Base-by-base conservation (phyloP, 2,888 invertebrate species). In the Tenthredo amoena region DNA sequence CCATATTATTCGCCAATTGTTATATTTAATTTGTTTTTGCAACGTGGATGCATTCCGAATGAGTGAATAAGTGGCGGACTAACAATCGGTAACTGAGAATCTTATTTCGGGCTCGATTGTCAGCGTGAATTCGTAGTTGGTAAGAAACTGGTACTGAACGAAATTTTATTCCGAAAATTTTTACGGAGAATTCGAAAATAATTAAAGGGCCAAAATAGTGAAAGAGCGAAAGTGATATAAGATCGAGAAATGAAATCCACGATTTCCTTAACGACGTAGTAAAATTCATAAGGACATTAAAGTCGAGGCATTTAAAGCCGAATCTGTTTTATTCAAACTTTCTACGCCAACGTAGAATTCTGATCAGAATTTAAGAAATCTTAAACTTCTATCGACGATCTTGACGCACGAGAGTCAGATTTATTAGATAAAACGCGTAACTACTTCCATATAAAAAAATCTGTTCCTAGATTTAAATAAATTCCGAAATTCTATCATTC, bases 321-420 rank as follows among this genome's bases (percentile, higher is more conserved):
- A 72, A 50, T 50, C 10, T 34, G 18, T 15, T 15, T 77, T 50
- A 26, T 9, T 31, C 26, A 5, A 77, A 77, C 76, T 77, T 77
- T 77, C 76, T 77, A 77, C 47, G 76, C 76, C 76, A 50, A 77
- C 76, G 31, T 77, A 12, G 26, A 26, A 77, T 50, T 43, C 21
- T 9, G 31, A 50, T 31, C 6, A n/a, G 34, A 55, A 31, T 77
- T 34, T 77, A 4, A 55, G 55, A 77, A 50, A 50, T 77, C 50
- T 77, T 26, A 18, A 18, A 34, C 34, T 26, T 6, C 12, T 34
- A 15, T 68, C 77, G 50, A 34, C 15, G 31, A 77, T 77, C 50
- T 26, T 6, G 10, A 62, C 4, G 12, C 26, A 26, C 2, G 4
- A 26, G 21, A 62, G 10, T 18, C n/a, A 71, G 37, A 71, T 18